phyloP scores from a whole-genome alignment of 2,113 vertebrate genomes.

The Coturnix japonica region DNA sequence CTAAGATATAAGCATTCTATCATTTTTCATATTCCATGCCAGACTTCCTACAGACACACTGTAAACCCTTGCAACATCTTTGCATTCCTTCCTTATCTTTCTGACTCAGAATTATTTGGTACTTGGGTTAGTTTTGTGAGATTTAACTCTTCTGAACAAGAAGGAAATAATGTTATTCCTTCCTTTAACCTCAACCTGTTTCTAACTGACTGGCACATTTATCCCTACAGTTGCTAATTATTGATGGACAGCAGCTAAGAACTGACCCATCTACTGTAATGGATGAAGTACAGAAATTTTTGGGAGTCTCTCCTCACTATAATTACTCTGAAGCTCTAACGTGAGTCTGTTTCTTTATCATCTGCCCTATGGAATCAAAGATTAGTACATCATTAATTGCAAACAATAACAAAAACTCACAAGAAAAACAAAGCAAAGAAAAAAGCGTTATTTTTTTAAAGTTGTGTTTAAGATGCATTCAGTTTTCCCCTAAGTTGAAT shows the following conservation, averaged over 20 bases:
- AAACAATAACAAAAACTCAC: background rate
- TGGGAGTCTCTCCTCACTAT: slow-evolving; percentile 91
- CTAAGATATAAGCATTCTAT: background rate
- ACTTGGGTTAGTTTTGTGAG: background rate
- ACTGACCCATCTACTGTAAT: slow-evolving; percentile 92
- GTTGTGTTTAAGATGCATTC: background rate
- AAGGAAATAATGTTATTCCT: background rate
- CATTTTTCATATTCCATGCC: background rate
- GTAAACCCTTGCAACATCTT: background rate
- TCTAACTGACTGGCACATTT: slow-evolving; percentile 18
- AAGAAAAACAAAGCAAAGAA: background rate
- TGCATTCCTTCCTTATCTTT: background rate
- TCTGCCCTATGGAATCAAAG: background rate
- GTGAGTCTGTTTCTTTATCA: slow-evolving; percentile 80
- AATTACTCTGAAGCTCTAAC: slow-evolving; percentile 96
- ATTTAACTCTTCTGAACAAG: background rate
- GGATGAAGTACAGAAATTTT: slow-evolving; percentile 97
- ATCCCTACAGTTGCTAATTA: slow-evolving; percentile 88
- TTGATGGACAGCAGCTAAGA: slow-evolving; percentile 96
- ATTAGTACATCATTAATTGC: background rate
- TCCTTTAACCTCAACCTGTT: background rate
- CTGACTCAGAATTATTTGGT: background rate
- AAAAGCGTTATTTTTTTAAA: background rate
- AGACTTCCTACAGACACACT: background rate
- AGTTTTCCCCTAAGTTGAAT: background rate